A percentile compares a stretch with the other conserved stretches of the same genome.
Conservation (phyloP, 2,113 vertebrate genomes). For the Rallus limicola region DNA sequence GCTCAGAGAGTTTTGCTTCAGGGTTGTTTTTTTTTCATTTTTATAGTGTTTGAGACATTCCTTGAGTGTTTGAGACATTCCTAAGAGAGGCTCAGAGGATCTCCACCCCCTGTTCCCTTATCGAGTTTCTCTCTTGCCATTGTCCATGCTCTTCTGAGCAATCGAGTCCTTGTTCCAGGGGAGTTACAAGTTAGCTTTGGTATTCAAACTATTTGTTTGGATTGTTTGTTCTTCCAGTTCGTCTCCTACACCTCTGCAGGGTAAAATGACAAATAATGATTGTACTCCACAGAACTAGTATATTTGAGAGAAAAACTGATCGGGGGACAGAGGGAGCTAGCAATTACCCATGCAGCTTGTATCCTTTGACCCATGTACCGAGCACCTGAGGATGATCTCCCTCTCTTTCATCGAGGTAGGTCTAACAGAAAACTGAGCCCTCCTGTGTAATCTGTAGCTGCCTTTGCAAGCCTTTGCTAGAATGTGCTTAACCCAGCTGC, state of each 20-base stretch:
- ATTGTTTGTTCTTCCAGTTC: too few species aligned
- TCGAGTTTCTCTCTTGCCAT: too few species aligned
- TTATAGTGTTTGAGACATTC: too few species aligned
- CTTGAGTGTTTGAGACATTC: too few species aligned
- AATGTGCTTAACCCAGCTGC: neutral
- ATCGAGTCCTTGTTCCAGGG: too few species aligned
- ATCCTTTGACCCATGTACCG: neutral
- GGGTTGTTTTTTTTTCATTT: too few species aligned
- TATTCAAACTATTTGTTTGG: too few species aligned
- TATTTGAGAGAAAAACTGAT: neutral
- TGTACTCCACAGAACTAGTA: neutral
- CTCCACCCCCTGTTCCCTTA: too few species aligned
- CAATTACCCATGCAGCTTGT: neutral
- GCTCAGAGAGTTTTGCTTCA: too few species aligned
- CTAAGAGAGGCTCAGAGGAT: too few species aligned
- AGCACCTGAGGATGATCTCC: neutral
- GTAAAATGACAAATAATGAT: conserved; percentile 8
- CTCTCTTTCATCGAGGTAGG: neutral
- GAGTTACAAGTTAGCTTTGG: too few species aligned
- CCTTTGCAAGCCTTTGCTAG: neutral
- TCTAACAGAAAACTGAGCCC: neutral
- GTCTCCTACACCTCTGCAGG: neutral
- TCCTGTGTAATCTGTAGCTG: neutral
- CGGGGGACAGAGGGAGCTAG: neutral
- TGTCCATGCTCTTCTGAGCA: too few species aligned